These are phyloP conservation scores for Aporophyla nigra DNA, from an alignment of 2,888 invertebrate species.

Conservation along the genomic window DNA sequence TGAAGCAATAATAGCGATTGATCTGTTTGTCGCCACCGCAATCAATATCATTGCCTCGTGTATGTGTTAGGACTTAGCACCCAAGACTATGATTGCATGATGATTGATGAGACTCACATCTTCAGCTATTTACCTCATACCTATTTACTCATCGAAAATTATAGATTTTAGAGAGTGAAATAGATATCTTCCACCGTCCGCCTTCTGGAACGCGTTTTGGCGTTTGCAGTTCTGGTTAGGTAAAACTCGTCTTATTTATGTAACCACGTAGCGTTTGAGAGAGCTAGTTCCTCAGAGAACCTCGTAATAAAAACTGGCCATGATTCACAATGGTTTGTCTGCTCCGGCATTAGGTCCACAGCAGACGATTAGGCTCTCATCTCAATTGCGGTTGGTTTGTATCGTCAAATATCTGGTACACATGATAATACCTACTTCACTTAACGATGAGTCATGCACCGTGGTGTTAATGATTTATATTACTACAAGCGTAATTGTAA, in stretches of 20 bases:
- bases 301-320: background rate
- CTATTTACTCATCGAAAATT: background rate
- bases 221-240: background rate
- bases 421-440: background rate
- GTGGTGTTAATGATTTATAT: background rate
- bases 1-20: background rate
- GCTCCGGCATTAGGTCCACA: background rate
- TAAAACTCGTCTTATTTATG: background rate
- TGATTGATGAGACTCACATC: background rate
- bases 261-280: background rate
- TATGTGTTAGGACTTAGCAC: background rate
- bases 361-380: background rate
- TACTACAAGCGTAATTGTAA: background rate
- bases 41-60: background rate
- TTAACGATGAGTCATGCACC: background rate
- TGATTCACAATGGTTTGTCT: background rate
- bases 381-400: conserved; percentile 11
- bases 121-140: background rate
- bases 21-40: background rate
- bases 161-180: background rate
- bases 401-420: background rate
- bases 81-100: background rate
- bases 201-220: background rate
- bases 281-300: background rate
- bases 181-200: background rate